Evolutionary conservation across 2,888 invertebrate species (phyloP), one percentile per base, ranked within the genome.

Genomic region (Gymnoscelis rufifasciata): DNA sequence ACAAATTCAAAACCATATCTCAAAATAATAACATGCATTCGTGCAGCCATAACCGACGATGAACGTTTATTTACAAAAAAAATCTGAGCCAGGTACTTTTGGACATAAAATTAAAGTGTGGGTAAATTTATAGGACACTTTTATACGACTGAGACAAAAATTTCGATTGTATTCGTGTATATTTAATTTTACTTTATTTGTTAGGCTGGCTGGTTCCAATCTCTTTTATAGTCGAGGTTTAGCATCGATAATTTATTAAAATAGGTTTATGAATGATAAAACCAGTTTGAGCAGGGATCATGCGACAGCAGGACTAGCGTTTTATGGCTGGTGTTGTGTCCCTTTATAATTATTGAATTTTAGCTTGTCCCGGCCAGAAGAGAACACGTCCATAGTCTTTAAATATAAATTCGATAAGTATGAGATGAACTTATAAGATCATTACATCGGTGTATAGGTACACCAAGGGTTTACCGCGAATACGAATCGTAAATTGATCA

Each of bases 71-170:
- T 82, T 79, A 78, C 74, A 80, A 84, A 83, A 80, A 79, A 86
- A 83, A 75, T 67, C 67, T 77, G 78, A 80, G 71, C 77, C 86
- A 84, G 87, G 83, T 83, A 86, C 84, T 78, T 81, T 84, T 83
- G 82, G 86, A 87, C 88, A 86, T 87, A 87, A 88, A 88, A 87
- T 88, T 84, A 86, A 87, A 86, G 76, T 84, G 83, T 78, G 87
- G 84, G 79, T 84, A 82, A 87, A 88, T 88, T 88, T 88, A 87
- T 88, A 88, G 86, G 88, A 88, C 88, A 87, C 71, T 87, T 88
- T 87, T 87, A 88, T 88, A 84, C 68, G 83, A 67, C 78, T 86
- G 87, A 88, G 87, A 88, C 88, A 88, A 87, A 87, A 87, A 86
- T 87, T 86, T 84, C 83, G 84, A 86, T 87, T 88, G 87, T 87